Evolutionary conservation across 2,113 vertebrate genomes (phyloP), one percentile per base, ranked within the genome.

Genomic region (Clarias batrachus): DNA sequence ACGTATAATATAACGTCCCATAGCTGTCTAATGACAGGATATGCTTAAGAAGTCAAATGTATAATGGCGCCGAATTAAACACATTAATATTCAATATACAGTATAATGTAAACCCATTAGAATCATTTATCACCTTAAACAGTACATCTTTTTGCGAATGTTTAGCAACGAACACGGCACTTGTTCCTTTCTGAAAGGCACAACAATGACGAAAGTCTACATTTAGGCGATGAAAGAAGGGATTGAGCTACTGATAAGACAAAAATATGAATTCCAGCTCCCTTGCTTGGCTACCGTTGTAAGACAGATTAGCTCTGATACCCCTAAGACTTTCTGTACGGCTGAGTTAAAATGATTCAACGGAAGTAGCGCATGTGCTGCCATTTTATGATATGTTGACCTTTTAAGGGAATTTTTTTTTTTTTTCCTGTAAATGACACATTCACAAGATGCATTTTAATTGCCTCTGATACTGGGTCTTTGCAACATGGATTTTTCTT

Each of bases 381-480:
- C 78, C 76, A 70, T 84, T 84, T 85, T 70, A 79, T 59, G 33
- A 83, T 52, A 41, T 57, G 14, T 48, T 76, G 73, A 66, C 62
- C 86, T 87, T 87, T 79, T 71, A 80, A 71, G 48, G 63, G 52
- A 73, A 60, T n/a, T 19, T 8, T 21, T 33, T 82, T 86, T 86
- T 78, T 14, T 4, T 25, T 48, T 54, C 62, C 76, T 81, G 37
- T 81, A 73, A 87, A 82, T 76, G 80, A 82, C 59, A 83, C 52
- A 87, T 83, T 83, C 80, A 68, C 60, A 83, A 87, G 83, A 87
- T 83, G 81, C 27, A 87, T 87, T 83, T 87, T 87, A 87, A 87
- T 87, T 78, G 81, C 52, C 5, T 78, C 81, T 68, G 71, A 81
- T 78, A 86, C 65, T 59, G 30, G 56, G 54, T 21, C 56, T 81